Percentiles rank a stretch among this genome's conserved stretches.
phyloP scores from a whole-genome alignment of 2,888 invertebrate species.

The Papilio gigon region DNA sequence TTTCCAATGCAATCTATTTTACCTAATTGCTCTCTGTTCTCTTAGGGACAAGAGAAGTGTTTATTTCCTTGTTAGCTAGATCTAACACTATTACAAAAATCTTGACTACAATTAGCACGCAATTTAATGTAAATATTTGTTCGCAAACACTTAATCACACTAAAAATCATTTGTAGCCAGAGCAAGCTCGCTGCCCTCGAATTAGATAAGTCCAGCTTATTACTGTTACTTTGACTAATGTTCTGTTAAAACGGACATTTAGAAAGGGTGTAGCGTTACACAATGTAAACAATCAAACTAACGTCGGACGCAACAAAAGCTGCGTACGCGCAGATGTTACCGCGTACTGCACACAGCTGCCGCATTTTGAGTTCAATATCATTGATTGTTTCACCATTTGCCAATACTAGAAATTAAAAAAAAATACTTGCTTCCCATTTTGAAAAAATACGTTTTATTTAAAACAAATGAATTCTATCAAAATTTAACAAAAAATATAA shows the following conservation, averaged over 20 bases:
- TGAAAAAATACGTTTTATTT: too few relatives aligned
- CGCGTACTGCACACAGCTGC: slow-evolving; percentile 47
- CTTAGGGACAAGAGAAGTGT: background rate
- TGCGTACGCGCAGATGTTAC: slow-evolving; percentile 51
- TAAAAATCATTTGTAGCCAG: background rate
- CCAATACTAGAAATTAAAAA: background rate
- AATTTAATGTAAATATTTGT: slow-evolving; percentile 12
- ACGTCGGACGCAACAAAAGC: slow-evolving; percentile 40
- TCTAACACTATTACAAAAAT: background rate
- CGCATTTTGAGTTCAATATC: slow-evolving; percentile 47
- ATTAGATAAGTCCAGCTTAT: slow-evolving; percentile 27
- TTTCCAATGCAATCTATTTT: background rate
- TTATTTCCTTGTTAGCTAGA: background rate
- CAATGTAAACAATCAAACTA: slow-evolving; percentile 49
- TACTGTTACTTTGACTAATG: slow-evolving; percentile 35
- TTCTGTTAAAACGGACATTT: slow-evolving; percentile 41
- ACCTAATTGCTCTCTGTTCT: background rate
- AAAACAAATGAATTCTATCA: too few relatives aligned
- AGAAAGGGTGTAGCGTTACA: slow-evolving; percentile 44
- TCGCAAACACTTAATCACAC: background rate
- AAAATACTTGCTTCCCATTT: too few relatives aligned
- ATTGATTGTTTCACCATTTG: slow-evolving; percentile 43
- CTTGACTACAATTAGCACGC: slow-evolving; percentile 1
- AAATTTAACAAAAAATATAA: too few relatives aligned
- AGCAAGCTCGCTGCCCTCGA: background rate